Evolutionary conservation across 2,888 invertebrate species (phyloP).

Genomic region (Orthosia gracilis): DNA sequence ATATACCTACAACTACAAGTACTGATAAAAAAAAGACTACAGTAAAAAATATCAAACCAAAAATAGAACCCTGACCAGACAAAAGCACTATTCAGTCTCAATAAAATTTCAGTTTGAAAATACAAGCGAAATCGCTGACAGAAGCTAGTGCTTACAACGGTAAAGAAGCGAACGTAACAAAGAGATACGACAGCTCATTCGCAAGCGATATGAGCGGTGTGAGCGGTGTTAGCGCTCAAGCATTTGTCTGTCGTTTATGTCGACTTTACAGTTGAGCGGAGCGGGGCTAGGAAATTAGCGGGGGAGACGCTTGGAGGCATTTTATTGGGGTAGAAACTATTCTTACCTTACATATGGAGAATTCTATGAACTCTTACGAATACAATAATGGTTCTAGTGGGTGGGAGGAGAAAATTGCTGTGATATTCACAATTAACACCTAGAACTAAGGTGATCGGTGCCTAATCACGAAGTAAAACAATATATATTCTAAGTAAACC

Average conservation of each 20-base stretch:
- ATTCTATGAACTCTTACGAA: too few relatives aligned
- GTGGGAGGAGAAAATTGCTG: too few relatives aligned
- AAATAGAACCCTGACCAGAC: not conserved
- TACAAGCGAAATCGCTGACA: conserved; percentile 33
- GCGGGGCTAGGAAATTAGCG: conserved; percentile 25
- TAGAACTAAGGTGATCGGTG: too few relatives aligned
- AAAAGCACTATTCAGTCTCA: not conserved
- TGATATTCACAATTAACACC: too few relatives aligned
- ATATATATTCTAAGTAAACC: too few relatives aligned
- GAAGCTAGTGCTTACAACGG: conserved; percentile 8
- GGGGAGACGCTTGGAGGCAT: accelerated
- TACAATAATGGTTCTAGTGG: too few relatives aligned
- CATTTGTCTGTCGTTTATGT: conserved; percentile 71
- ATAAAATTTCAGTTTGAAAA: conserved; percentile 14
- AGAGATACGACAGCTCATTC: conserved; percentile 63
- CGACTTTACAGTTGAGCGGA: conserved; percentile 55
- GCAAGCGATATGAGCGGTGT: conserved; percentile 66
- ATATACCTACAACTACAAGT: not conserved
- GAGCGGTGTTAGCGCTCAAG: conserved; percentile 67
- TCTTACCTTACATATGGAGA: too few relatives aligned
- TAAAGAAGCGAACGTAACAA: conserved; percentile 49
- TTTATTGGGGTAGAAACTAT: not conserved
- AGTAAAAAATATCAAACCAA: not conserved
- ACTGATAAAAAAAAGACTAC: not conserved
- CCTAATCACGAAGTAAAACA: not conserved